phyloP scores from a whole-genome alignment of 2,113 vertebrate genomes.

The Raja brachyura region DNA sequence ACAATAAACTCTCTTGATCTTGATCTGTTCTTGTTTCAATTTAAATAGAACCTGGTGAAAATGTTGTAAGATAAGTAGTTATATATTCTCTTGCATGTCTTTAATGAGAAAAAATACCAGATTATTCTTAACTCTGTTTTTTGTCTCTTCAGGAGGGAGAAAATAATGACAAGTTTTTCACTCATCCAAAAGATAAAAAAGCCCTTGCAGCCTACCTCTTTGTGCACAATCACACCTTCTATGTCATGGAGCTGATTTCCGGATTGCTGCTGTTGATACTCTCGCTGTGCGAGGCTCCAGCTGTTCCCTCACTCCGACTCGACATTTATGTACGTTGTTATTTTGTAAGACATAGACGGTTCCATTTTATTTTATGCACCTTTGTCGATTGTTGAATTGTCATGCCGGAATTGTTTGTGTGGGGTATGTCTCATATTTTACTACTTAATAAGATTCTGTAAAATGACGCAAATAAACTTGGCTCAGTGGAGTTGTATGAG shows the following conservation, averaged over 20 bases:
- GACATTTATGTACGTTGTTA: conserved; percentile 81
- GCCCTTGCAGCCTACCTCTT: conserved; percentile 92
- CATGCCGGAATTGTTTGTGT: neutral
- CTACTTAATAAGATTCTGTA: neutral
- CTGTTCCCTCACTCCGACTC: conserved; percentile 82
- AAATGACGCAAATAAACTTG: neutral
- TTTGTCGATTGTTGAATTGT: neutral
- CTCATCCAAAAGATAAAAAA: conserved; percentile 81
- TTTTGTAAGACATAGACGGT: neutral
- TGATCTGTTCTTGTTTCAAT: neutral
- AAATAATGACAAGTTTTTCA: conserved; percentile 98
- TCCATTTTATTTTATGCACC: neutral
- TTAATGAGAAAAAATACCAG: neutral
- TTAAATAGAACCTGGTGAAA: neutral
- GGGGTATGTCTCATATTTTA: neutral
- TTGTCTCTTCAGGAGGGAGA: conserved; percentile 76
- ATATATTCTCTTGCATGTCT: neutral
- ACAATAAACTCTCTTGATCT: too few species aligned
- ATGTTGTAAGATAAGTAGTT: neutral
- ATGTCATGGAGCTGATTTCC: conserved; percentile 89
- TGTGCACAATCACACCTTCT: conserved; percentile 92
- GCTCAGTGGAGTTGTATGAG: neutral
- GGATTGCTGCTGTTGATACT: conserved; percentile 82
- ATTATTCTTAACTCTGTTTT: conserved; percentile 11
- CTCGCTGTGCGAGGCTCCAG: conserved; percentile 88